Evolutionary conservation across 2,888 invertebrate genomes (phyloP).

Genomic region (Anthophora plumipes): DNA sequence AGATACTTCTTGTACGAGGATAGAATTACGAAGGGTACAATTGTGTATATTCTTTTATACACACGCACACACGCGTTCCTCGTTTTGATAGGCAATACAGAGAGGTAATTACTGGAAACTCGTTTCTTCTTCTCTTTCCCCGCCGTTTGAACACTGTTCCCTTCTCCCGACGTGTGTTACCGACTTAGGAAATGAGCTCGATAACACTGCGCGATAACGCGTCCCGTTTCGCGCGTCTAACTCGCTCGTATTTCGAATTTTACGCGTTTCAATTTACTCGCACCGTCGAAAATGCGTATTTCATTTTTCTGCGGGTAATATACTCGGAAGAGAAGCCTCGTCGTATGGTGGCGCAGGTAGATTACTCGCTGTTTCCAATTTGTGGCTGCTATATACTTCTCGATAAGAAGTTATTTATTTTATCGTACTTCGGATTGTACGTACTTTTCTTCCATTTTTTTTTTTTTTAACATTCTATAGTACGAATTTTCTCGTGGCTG

Average conservation of each 20-base stretch:
- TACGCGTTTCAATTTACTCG: slow-evolving; percentile 37
- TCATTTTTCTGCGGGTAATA: slow-evolving; percentile 13
- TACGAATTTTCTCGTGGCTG: too few relatives aligned
- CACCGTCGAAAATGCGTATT: background rate
- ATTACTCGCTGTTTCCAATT: slow-evolving; percentile 16
- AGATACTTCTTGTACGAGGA: slow-evolving; percentile 4
- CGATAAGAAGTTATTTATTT: slow-evolving; percentile 22
- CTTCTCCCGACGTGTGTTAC: slow-evolving; percentile 12
- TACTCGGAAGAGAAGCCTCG: background rate
- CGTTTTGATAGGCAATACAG: background rate
- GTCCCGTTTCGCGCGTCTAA: slow-evolving; percentile 41
- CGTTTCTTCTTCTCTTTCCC: too few relatives aligned
- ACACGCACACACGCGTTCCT: too few relatives aligned
- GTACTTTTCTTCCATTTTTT: too few relatives aligned
- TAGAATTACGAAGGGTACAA: background rate
- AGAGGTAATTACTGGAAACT: slow-evolving; percentile 19
- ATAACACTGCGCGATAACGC: slow-evolving; percentile 64
- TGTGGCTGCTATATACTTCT: background rate
- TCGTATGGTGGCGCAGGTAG: background rate
- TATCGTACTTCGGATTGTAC: background rate
- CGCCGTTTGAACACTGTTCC: background rate
- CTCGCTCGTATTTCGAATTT: slow-evolving; percentile 9
- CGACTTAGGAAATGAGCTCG: slow-evolving; percentile 59
- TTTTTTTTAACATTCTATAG: background rate
- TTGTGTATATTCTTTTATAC: background rate